Evolutionary conservation across 2,888 invertebrate species (phyloP).

Genomic region (Drosophila rubida): DNA sequence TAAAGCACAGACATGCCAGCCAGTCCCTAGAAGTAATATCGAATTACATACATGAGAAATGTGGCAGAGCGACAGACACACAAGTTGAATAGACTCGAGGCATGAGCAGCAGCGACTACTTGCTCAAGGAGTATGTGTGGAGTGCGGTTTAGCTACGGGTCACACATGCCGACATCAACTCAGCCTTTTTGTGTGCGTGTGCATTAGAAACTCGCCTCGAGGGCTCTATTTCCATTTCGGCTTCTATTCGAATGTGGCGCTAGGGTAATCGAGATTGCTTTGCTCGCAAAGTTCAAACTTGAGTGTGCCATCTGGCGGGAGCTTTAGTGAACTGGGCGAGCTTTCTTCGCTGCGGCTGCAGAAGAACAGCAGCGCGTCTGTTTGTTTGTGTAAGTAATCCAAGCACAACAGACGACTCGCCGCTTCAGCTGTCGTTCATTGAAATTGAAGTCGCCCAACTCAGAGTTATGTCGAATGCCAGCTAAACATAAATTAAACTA

Average conservation of each 20-base stretch:
- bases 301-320: background rate
- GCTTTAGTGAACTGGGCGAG: background rate
- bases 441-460: conserved; percentile 19
- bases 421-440: conserved; percentile 18
- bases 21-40: conserved; percentile 65
- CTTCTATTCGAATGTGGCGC: conserved; percentile 51
- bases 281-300: background rate
- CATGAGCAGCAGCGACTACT: background rate
- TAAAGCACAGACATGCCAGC: conserved; percentile 64
- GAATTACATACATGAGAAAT: conserved; percentile 71
- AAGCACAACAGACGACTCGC: background rate
- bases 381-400: background rate
- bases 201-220: conserved; percentile 54
- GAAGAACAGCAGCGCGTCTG: background rate
- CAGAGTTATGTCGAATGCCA: conserved; percentile 35
- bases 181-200: conserved; percentile 51
- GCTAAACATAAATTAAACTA: conserved; percentile 53
- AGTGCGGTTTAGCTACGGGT: conserved; percentile 43
- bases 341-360: background rate
- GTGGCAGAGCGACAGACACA: conserved; percentile 51
- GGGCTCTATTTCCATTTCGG: conserved; percentile 45
- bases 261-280: conserved; percentile 22
- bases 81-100: conserved; percentile 20
- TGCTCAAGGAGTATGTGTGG: background rate
- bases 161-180: conserved; percentile 49